Base-by-base conservation (phyloP, 2,113 vertebrate species). In the Phyllostomus hastatus region DNA sequence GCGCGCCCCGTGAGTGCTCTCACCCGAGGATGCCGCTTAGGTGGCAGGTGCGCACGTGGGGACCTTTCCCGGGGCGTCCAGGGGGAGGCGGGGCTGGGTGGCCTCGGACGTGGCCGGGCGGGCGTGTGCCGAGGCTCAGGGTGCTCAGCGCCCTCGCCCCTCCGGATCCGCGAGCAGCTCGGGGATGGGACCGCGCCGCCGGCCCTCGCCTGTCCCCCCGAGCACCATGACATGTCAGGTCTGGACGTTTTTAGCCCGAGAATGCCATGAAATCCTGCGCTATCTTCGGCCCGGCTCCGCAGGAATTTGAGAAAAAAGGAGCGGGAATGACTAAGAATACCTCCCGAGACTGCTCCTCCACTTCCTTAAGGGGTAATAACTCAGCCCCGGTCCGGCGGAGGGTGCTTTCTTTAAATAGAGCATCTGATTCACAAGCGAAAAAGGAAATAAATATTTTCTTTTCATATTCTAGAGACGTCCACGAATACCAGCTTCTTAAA, bases 341-440 rank as follows among this genome's bases (percentile, higher is more conserved):
- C 98, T 98, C 98, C 57, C 94, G 95, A 97, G 97, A 97, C 97
- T 95, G 97, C 98, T 98, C 97, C 97, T 98, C 97, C 97, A 98
- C 98, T 99, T 99, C 98, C 99, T 98, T 99, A 99, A 99, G 99
- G 98, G 98, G 98, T 98, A 99, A 99, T 99, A 99, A 98, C 98
- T 98, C 98, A 98, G 98, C 96, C 88, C 90, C 98, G 96, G 96
- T 97, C 98, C 98, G 90, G 98, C 98, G 97, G 98, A 98, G 98
- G 98, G 98, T 97, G 98, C 98, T 98, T 97, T 70, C 98, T 98
- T 99, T 98, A 99, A 99, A 99, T 99, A 99, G 99, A 98, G 98
- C 95, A 2, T 97, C 98, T 98, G 98, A 98, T 98, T 99, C 98
- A 98, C 99, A 98, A 98, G 98, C 98, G 98, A 98, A 98, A 98